phyloP scores from a whole-genome alignment of 2,797 vertebrate genomes.

The Bradypodion ventrale region DNA sequence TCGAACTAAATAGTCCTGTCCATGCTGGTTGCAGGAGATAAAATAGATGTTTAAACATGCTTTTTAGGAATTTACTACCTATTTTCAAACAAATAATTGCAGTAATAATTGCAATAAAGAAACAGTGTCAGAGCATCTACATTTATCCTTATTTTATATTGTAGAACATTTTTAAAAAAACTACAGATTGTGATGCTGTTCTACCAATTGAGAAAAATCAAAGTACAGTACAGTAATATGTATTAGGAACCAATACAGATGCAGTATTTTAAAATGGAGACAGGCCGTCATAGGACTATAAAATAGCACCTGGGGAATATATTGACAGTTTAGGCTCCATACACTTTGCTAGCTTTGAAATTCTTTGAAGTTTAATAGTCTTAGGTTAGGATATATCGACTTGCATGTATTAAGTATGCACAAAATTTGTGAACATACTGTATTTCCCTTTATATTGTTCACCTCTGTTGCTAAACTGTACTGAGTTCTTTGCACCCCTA shows the following conservation, averaged over 20 bases:
- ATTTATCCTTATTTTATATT: neutral
- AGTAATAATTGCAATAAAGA: neutral
- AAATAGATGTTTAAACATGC: too few relatives aligned
- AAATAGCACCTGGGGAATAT: neutral
- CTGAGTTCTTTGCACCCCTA: neutral
- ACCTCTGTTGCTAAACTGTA: neutral
- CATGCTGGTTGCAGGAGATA: too few relatives aligned
- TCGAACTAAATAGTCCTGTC: neutral
- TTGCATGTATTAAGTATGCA: neutral
- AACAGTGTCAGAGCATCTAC: neutral
- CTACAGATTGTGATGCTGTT: neutral
- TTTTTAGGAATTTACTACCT: too few relatives aligned
- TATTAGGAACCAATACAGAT: neutral
- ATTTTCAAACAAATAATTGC: neutral
- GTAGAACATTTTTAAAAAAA: neutral
- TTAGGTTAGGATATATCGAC: neutral
- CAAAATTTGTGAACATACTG: too few relatives aligned
- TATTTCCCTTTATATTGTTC: neutral
- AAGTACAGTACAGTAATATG: neutral
- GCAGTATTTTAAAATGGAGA: neutral
- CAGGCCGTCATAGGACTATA: neutral
- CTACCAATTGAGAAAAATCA: neutral
- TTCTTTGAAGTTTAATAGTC: neutral
- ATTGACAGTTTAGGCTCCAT: neutral
- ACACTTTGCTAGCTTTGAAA: neutral